Conservation (phyloP, 2,797 vertebrate species). For the Serranus cabrilla region DNA sequence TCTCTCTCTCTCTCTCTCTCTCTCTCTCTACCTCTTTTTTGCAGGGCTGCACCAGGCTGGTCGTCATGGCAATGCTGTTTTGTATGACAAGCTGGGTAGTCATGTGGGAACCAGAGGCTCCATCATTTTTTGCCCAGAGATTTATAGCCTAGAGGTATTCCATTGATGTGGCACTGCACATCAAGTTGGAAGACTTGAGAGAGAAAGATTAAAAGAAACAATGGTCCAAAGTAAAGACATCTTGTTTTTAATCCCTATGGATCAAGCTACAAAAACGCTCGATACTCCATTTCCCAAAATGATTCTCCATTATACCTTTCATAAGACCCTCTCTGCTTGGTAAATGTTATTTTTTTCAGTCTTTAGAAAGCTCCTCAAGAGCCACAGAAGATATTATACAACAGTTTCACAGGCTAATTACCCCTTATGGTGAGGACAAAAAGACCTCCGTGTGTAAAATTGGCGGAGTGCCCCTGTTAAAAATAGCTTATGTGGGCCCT, state of each 20-base stretch:
- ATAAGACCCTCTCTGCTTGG: background rate
- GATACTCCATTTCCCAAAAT: background rate
- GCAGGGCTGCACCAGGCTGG: constrained; percentile 30
- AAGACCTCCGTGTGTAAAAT: background rate
- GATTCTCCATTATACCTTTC: background rate
- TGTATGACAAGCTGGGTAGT: constrained; percentile 33
- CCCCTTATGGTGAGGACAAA: background rate
- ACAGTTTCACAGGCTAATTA: background rate
- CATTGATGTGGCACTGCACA: background rate
- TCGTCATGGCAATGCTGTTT: constrained; percentile 55
- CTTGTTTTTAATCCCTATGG: background rate
- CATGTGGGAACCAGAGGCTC: constrained; percentile 30
- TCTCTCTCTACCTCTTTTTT: background rate
- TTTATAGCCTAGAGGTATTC: constrained; percentile 14
- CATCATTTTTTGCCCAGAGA: background rate
- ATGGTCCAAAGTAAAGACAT: background rate
- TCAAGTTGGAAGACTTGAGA: background rate
- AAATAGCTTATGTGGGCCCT: background rate
- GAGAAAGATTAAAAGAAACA: background rate
- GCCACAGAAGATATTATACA: background rate
- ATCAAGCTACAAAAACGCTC: background rate
- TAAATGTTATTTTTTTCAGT: background rate
- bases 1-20: too few species aligned
- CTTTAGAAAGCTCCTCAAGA: background rate
- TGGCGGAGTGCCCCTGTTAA: background rate